phyloP scores from a whole-genome alignment of 2,797 vertebrate species.

The Typhlichthys eigenmanni region DNA sequence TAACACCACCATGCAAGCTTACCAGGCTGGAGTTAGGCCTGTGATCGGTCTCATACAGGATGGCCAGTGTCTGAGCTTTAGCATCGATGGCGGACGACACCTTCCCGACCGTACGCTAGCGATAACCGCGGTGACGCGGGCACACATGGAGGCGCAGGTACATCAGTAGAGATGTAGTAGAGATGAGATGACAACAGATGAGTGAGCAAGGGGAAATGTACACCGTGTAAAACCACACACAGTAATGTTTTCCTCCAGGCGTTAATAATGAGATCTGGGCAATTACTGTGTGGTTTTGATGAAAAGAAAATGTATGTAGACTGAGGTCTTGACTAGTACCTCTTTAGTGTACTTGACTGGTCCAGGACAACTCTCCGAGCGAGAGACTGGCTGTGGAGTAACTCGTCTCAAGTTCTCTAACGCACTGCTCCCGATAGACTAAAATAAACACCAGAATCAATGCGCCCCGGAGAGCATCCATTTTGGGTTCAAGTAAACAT shows the following conservation, averaged over 20 bases:
- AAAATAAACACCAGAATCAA: conserved; percentile 40
- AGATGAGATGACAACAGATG: conserved; percentile 7
- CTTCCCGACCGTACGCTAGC: conserved; percentile 90
- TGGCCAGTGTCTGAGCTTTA: conserved; percentile 91
- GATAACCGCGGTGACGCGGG: conserved; percentile 28
- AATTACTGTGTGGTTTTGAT: no score
- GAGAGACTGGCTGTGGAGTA: conserved; percentile 28
- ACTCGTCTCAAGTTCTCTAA: conserved; percentile 23
- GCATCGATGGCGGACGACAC: conserved; percentile 89
- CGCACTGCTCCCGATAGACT: conserved; percentile 39
- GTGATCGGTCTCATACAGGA: conserved; percentile 96
- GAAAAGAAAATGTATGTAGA: background rate
- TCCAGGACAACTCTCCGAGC: conserved; percentile 64
- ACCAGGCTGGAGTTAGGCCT: conserved; percentile 87
- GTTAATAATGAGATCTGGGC: no score
- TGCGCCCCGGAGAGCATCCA: background rate
- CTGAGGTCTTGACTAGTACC: conserved; percentile 46
- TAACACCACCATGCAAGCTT: conserved; percentile 61
- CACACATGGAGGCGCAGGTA: background rate
- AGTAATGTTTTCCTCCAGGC: no score
- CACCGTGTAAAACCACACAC: background rate
- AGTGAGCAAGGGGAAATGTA: conserved; percentile 6
- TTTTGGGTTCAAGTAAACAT: background rate
- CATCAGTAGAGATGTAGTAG: background rate
- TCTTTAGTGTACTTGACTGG: conserved; percentile 62